phyloP scores from a whole-genome alignment of 1,140 invertebrate species.

The Cyrtorhinus lividipennis region DNA sequence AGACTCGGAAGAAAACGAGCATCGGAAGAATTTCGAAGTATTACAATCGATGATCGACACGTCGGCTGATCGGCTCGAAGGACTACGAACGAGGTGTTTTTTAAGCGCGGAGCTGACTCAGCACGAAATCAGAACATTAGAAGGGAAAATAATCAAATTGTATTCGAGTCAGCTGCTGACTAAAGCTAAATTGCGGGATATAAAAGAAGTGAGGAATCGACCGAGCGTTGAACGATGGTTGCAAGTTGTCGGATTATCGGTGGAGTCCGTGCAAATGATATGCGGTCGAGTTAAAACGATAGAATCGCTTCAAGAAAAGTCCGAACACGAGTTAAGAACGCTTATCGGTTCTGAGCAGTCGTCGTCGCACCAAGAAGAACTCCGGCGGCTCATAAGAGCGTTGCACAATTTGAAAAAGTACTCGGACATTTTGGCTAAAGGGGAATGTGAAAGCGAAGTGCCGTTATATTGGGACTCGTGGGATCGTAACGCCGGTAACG shows the following conservation, averaged over 20 bases:
- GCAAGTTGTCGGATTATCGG: slow-evolving; percentile 66
- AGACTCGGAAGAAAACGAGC: slow-evolving; percentile 22
- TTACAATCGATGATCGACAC: slow-evolving; percentile 90
- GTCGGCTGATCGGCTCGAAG: slow-evolving; percentile 78
- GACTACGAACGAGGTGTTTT: slow-evolving; percentile 78
- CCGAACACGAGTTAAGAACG: slow-evolving; percentile 62
- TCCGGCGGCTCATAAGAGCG: slow-evolving; percentile 59
- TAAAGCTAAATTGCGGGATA: slow-evolving; percentile 54
- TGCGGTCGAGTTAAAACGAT: slow-evolving; percentile 48
- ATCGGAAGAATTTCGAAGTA: slow-evolving; percentile 28
- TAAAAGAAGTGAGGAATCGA: slow-evolving; percentile 44
- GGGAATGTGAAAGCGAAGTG: slow-evolving; percentile 42
- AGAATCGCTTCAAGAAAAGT: slow-evolving; percentile 65
- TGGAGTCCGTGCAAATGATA: slow-evolving; percentile 47
- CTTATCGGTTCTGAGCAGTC: slow-evolving; percentile 43
- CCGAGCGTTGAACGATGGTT: slow-evolving; percentile 79
- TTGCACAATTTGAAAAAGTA: slow-evolving; percentile 72
- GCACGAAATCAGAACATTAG: slow-evolving; percentile 84
- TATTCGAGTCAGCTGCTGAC: slow-evolving; percentile 80
- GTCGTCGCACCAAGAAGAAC: slow-evolving; percentile 58
- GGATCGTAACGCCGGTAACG: slow-evolving; percentile 44
- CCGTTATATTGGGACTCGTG: slow-evolving; percentile 87
- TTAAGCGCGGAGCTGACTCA: slow-evolving; percentile 84
- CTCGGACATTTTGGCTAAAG: slow-evolving; percentile 47
- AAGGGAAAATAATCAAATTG: slow-evolving; percentile 87